Conservation (phyloP, 1,140 invertebrate species). For the Phymorhynchus buccinoides region DNA sequence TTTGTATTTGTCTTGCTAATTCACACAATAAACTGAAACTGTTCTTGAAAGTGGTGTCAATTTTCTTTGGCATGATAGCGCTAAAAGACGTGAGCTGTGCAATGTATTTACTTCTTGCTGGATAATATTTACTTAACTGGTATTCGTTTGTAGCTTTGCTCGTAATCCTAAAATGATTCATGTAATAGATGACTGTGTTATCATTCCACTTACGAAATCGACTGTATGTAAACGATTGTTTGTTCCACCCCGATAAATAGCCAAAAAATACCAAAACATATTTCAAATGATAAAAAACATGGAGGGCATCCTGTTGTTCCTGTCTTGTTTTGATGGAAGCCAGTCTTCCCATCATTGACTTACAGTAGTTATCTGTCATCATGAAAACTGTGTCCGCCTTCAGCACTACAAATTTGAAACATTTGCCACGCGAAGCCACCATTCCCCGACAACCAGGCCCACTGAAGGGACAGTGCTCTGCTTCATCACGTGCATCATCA, state of each 20-base stretch:
- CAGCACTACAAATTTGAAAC: not conserved
- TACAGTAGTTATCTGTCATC: not conserved
- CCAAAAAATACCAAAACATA: not conserved
- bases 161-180: not conserved
- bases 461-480: not conserved
- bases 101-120: not conserved
- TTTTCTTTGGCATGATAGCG: not conserved
- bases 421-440: not conserved
- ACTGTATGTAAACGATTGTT: not conserved
- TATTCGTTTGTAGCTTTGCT: not conserved
- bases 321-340: not conserved
- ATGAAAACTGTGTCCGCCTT: not conserved
- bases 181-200: not conserved
- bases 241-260: not conserved
- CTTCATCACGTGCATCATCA: conserved; percentile 4
- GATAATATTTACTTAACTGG: not conserved
- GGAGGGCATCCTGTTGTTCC: not conserved
- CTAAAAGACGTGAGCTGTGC: not conserved
- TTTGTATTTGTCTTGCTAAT: not conserved
- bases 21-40: not conserved
- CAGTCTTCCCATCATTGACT: not conserved
- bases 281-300: not conserved
- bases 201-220: not conserved
- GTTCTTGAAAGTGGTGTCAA: not conserved
- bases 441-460: not conserved